Evolutionary conservation across 2,797 vertebrate species (phyloP), one percentile per base, ranked within the genome.

Genomic region (Clamator glandarius): DNA sequence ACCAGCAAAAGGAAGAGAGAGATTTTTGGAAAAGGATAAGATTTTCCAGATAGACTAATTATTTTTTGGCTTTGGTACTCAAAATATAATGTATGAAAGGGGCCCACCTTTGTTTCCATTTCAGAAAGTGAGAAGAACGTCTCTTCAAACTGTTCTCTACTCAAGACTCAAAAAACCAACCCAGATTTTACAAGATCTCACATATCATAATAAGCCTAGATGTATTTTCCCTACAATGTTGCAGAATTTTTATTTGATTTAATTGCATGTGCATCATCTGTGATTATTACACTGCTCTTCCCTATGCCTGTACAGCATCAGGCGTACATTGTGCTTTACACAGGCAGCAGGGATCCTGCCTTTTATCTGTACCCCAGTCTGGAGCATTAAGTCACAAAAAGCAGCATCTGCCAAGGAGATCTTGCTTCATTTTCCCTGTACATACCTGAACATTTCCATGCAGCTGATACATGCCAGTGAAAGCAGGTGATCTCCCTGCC

Each of bases 261-360:
- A 31, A 41, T 23, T 0, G 0, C 39, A 17, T n/a, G n/a, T 1
- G 4, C 29, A 46, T 24, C 3, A 21, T 61, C 68, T 84, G 16
- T 63, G 44, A 13, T 20, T 21, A 2, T 42, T 41, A 8, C 3
- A 51, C 3, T 8, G 36, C 28, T 25, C 46, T 25, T 8, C 9
- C 28, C 41, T 72, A 55, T 19, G 19, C 19, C 29, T 44, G 59
- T 12, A 13, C 5, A 33, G 20, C n/a, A 12, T 44, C 2, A 3
- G 28, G 25, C 0, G 2, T 9, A 15, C 9, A 6, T 1, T 17
- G 41, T 50, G 31, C 54, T 61, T 48, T 72, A 12, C 12, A 12
- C 16, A 25, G 5, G 15, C 17, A 41, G 1, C 25, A 28, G 15
- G 17, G 21, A 21, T 4, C 8, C n/a, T 23, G 9, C 33, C 57